Base-by-base conservation (phyloP, 23 tunicate genomes). In the Ciona savignyi region DNA sequence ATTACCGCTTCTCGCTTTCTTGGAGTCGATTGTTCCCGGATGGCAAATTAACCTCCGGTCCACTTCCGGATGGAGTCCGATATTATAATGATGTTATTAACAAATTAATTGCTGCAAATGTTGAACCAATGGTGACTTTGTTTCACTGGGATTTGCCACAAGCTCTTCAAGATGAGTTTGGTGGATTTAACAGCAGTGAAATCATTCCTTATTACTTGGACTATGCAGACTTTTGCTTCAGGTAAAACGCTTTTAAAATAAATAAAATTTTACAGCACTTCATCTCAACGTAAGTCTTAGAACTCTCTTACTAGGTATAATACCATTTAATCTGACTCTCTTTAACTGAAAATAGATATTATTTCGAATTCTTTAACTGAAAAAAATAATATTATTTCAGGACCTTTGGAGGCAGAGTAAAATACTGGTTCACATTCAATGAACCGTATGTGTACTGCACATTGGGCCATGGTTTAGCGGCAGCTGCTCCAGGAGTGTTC, bases 371-470 rank as follows among this genome's bases (percentile, higher is more conserved):
- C n/a, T n/a, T n/a, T n/a, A n/a, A n/a, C n/a, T n/a, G n/a, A n/a
- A n/a, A n/a, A n/a, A n/a, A n/a, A n/a, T n/a, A n/a, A n/a, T n/a
- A 6, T 42, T 42, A 6, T 42, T 15, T 6, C 56, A 62, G 73
- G 65, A 29, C 67, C 21, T 95, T 88, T 60, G 99, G 99, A 22
- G 99, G 84, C 65, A 83, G 99, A 28, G 99, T 95, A 1, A 73
- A 88, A 70, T 70, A 95, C 71, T 95, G 91, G 91, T 83, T 83
- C 48, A 95, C 99, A 15, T 95, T 95, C 81, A 95, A 95, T 48
- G 96, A 88, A 61, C 99, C 99, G 6, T 76, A 81, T 30, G 66
- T 69, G 21, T 81, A 78, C 74, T 88, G 96, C 80, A 86, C 77
- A 65, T 35, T 68, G 24, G 99, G 99, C n/a, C 88, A 95, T 67